These are phyloP conservation scores for Dynastes tityus DNA, from an alignment of 2,888 invertebrate genomes.

Conservation along the genomic window DNA sequence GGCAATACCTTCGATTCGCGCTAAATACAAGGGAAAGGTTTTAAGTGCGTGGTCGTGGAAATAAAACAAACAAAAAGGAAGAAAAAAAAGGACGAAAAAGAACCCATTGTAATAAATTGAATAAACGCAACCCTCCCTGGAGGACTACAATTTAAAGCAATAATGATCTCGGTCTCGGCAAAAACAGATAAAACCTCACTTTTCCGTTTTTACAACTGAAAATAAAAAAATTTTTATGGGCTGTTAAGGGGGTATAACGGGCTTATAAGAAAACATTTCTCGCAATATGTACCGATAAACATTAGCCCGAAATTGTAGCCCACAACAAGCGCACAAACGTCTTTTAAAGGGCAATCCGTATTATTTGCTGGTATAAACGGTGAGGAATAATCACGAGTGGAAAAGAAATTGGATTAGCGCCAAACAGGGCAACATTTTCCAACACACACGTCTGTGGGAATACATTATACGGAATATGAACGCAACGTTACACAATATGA, in stretches of 20 bases:
- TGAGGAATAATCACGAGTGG: conserved; percentile 12
- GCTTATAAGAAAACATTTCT: conserved; percentile 50
- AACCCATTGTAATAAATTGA: conserved; percentile 40
- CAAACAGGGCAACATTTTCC: background rate
- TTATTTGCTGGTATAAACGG: conserved; percentile 28
- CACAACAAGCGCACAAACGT: conserved; percentile 30
- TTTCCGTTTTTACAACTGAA: conserved; percentile 51
- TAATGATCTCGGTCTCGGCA: conserved; percentile 44
- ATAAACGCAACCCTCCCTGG: conserved; percentile 39
- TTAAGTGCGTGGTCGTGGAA: conserved; percentile 27
- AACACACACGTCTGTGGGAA: background rate
- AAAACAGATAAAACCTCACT: conserved; percentile 49
- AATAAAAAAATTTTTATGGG: conserved; percentile 49
- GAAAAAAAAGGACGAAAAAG: background rate
- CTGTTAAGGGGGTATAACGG: conserved; percentile 47
- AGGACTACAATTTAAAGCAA: conserved; percentile 47
- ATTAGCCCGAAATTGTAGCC: conserved; percentile 35
- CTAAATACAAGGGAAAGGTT: conserved; percentile 33
- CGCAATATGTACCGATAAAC: conserved; percentile 44
- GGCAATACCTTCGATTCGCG: conserved; percentile 22
- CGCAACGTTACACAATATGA: background rate
- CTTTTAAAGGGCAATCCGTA: conserved; percentile 37
- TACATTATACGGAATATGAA: background rate
- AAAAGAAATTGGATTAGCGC: conserved; percentile 19
- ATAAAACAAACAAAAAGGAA: conserved; percentile 37